Percentiles rank a stretch among this genome's conserved stretches.
Evolutionary conservation across 2,797 vertebrate genomes (phyloP).

Genomic region (Calcarius lapponicus): DNA sequence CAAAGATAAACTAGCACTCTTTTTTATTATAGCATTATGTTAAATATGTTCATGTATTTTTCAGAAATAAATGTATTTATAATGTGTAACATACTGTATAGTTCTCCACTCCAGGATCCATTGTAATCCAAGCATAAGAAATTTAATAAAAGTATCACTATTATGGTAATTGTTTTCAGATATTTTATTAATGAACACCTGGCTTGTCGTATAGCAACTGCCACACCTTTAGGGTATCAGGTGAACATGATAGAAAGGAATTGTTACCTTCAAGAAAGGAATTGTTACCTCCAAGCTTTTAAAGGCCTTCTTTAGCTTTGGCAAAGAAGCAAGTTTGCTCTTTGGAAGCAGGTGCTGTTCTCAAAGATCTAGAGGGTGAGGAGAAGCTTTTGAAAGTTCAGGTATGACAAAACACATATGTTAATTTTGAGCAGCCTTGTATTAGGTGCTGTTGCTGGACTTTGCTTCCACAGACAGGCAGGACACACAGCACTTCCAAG

Average conservation of each 20-base stretch:
- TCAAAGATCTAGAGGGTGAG: not conserved
- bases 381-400: not conserved
- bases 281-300: not conserved
- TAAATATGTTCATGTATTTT: slow-evolving; percentile 33
- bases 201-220: not conserved
- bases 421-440: not conserved
- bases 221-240: not conserved
- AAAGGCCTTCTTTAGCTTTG: not conserved
- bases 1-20: not conserved
- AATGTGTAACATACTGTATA: slow-evolving; percentile 58
- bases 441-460: not conserved
- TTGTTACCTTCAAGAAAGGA: not conserved
- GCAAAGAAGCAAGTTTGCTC: not conserved
- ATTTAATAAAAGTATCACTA: slow-evolving; percentile 35
- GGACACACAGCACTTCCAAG: not conserved
- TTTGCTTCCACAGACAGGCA: not conserved
- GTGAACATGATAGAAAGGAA: not conserved
- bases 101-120: not conserved
- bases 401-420: rapidly evolving
- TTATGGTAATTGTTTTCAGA: not conserved
- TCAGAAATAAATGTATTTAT: slow-evolving; percentile 62
- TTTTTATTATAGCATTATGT: slow-evolving; percentile 24
- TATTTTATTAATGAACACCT: not conserved
- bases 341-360: not conserved
- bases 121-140: slow-evolving; percentile 15